Base-by-base conservation (phyloP, 2,888 invertebrate species). In the Dicycla oo region DNA sequence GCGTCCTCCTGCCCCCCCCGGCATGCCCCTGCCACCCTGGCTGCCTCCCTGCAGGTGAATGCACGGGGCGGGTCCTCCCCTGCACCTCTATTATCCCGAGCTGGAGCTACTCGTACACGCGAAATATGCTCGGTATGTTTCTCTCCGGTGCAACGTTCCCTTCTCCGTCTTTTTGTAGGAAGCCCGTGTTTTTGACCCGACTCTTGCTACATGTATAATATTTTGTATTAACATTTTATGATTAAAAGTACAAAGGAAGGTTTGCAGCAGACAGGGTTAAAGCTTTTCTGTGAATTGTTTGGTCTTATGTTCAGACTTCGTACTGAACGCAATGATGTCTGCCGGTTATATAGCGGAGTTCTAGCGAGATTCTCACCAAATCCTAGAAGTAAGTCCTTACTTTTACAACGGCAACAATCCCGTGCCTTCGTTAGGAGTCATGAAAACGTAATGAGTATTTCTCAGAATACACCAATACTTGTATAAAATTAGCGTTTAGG, bases 31-130 rank as follows among this genome's bases (percentile, higher is more conserved):
- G 85, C 83, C 69, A n/a, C 54, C 71, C 75, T 49, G 54, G 69
- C 75, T 53, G 54, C 66, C 69, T 56, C 78, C 66, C 79, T 58
- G 85, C 85, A 90, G 93, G 92, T 93, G 92, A 93, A 93, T 93
- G 92, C 92, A 92, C 90, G 88, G 83, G 86, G 86, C n/a, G 80
- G 73, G 67, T 65, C 65, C 79, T 45, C 84, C 84, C 86, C 74
- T 75, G 85, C 86, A 85, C 81, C 84, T 84, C 85, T 86, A 85
- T 87, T 89, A 88, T 87, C 86, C 81, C 78, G 84, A 87, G 86
- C 85, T 78, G 75, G 81, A 78, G 73, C 83, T 79, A 73, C 81
- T 73, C 70, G 84, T 79, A 73, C 81, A 74, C 70, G 84, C 84
- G 83, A 83, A 86, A 87, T 88, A 88, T 86, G 81, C 82, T 84